Evolutionary conservation across 2,113 vertebrate species (phyloP).

Genomic region (Recurvirostra avosetta): DNA sequence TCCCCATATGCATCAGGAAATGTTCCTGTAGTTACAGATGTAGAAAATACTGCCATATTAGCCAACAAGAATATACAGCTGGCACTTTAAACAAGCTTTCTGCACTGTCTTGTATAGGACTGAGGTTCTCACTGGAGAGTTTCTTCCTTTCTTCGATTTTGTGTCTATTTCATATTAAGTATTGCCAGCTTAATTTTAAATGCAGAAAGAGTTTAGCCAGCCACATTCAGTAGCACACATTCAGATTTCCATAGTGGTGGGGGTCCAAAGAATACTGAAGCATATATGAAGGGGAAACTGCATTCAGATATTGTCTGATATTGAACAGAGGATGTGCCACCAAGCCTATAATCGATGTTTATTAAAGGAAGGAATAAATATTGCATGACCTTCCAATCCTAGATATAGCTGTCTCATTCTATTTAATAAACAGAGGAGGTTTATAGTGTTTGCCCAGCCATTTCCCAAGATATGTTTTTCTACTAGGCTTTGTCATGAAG

Average conservation of each 20-base stretch:
- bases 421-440: neutral
- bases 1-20: neutral
- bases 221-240: neutral
- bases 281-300: neutral
- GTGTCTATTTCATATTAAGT: neutral
- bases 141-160: neutral
- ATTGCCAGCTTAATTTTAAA: neutral
- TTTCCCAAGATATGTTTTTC: neutral
- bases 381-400: neutral
- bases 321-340: neutral
- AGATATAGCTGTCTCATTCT: neutral
- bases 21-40: neutral
- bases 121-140: neutral
- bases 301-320: neutral
- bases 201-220: neutral
- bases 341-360: neutral
- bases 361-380: conserved; percentile 6
- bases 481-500: neutral
- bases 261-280: neutral
- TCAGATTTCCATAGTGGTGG: neutral
- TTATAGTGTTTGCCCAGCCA: neutral
- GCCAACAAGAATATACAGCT: neutral
- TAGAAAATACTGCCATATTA: neutral
- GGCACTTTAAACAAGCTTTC: neutral
- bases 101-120: neutral